phyloP scores from a whole-genome alignment of 2,797 vertebrate species.

The Cirrhinus mrigala region DNA sequence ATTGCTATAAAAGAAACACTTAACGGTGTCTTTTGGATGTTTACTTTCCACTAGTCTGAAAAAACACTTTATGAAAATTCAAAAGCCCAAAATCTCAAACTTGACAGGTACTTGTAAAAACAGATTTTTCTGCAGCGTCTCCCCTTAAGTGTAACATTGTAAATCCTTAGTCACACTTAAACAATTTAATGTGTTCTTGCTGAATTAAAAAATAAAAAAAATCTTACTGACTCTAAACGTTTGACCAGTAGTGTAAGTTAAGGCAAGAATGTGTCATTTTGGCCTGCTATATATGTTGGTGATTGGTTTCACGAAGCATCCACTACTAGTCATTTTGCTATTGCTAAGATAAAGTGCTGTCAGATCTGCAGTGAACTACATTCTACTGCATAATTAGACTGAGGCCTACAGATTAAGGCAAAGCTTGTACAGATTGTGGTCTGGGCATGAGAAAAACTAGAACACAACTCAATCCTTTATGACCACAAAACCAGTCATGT shows the following conservation, averaged over 20 bases:
- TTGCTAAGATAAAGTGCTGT: conserved; percentile 10
- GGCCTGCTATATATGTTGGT: neutral
- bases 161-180: neutral
- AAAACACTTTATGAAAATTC: too few relatives aligned
- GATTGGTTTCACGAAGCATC: conserved; percentile 1
- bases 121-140: too few relatives aligned
- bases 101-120: too few relatives aligned
- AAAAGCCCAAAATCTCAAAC: too few relatives aligned
- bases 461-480: neutral
- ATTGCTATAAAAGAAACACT: too few relatives aligned
- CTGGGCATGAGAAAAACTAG: neutral
- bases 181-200: neutral
- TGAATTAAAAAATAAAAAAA: neutral
- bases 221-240: neutral
- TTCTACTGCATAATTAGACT: conserved; percentile 15
- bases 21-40: too few relatives aligned
- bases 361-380: conserved; percentile 15
- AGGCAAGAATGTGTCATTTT: conserved; percentile 18
- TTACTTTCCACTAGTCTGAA: too few relatives aligned
- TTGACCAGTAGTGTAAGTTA: neutral
- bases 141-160: neutral
- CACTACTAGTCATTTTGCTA: neutral
- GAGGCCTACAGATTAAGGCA: neutral
- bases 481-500: too few relatives aligned
- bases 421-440: conserved; percentile 4